phyloP scores from a whole-genome alignment of 2,113 vertebrate genomes.

The Hepsetus odoe region DNA sequence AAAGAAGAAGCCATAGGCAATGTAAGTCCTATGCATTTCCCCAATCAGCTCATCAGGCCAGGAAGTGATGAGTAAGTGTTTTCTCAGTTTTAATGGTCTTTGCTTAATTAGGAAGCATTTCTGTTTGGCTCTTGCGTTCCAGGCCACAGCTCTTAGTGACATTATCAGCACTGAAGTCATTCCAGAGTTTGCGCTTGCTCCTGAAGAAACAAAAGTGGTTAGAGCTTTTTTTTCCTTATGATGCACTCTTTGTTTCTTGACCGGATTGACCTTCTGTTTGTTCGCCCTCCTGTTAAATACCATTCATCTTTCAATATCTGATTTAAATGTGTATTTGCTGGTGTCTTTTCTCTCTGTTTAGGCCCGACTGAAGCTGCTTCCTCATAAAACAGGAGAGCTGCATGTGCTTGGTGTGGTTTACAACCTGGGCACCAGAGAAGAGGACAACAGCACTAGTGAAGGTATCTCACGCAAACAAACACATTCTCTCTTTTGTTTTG shows the following conservation, averaged over 20 bases:
- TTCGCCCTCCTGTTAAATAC: not conserved
- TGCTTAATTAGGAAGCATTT: not conserved
- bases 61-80: not conserved
- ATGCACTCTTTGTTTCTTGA: not conserved
- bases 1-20: constrained; percentile 60
- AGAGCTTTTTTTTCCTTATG: constrained; percentile 47
- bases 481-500: not conserved
- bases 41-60: not conserved
- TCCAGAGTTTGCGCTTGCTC: constrained; percentile 85
- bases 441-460: constrained; percentile 71
- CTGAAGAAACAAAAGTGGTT: constrained; percentile 94
- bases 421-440: constrained; percentile 85
- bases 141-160: constrained; percentile 73
- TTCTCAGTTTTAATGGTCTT: not conserved
- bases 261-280: not conserved
- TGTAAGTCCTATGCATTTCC: constrained; percentile 4
- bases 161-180: constrained; percentile 89
- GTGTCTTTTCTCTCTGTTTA: constrained; percentile 51
- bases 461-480: constrained; percentile 68
- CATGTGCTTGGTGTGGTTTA: constrained; percentile 92
- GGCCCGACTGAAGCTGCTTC: constrained; percentile 95
- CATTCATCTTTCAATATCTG: not conserved
- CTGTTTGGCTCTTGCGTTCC: constrained; percentile 45
- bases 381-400: constrained; percentile 91
- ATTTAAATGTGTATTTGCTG: too few relatives aligned